Percentiles rank a stretch among this genome's conserved stretches.
phyloP scores from a whole-genome alignment of 2,888 invertebrate species.

The Lycia hirtaria region DNA sequence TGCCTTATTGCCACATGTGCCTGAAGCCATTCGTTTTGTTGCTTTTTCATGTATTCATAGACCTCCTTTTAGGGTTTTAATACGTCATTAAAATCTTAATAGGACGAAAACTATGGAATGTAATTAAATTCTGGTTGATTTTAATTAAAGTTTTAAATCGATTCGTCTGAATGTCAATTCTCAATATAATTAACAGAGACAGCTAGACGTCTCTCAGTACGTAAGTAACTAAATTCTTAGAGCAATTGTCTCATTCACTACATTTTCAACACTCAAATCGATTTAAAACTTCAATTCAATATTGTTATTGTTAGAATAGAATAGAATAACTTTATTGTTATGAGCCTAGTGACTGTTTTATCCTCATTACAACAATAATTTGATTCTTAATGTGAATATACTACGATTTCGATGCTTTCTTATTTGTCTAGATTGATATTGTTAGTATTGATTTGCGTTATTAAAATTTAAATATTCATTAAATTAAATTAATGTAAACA shows the following conservation, averaged over 20 bases:
- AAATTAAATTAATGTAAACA: slow-evolving; percentile 41
- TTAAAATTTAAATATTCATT: slow-evolving; percentile 40
- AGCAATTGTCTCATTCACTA: background rate
- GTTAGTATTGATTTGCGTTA: slow-evolving; percentile 41
- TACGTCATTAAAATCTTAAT: slow-evolving; percentile 49
- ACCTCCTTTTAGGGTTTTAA: slow-evolving; percentile 63
- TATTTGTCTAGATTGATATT: slow-evolving; percentile 29
- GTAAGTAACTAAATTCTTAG: background rate
- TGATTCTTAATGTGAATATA: slow-evolving; percentile 31
- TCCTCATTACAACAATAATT: slow-evolving; percentile 44
- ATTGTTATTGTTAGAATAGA: slow-evolving; percentile 30
- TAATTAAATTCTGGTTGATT: background rate
- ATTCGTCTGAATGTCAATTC: no score
- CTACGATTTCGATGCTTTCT: slow-evolving; percentile 30
- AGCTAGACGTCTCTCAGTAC: no score
- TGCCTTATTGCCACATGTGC: slow-evolving; percentile 76
- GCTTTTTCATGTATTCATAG: slow-evolving; percentile 42
- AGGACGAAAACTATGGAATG: slow-evolving; percentile 45
- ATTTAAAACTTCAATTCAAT: slow-evolving; percentile 28
- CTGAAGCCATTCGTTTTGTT: slow-evolving; percentile 53
- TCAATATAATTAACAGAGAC: no score
- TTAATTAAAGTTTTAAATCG: background rate
- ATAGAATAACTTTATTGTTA: slow-evolving; percentile 28
- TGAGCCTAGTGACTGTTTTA: slow-evolving; percentile 60
- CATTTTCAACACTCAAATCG: background rate